These are phyloP conservation scores for Microdon myrmicae DNA, from an alignment of 2,888 invertebrate genomes.

Conservation along the genomic window DNA sequence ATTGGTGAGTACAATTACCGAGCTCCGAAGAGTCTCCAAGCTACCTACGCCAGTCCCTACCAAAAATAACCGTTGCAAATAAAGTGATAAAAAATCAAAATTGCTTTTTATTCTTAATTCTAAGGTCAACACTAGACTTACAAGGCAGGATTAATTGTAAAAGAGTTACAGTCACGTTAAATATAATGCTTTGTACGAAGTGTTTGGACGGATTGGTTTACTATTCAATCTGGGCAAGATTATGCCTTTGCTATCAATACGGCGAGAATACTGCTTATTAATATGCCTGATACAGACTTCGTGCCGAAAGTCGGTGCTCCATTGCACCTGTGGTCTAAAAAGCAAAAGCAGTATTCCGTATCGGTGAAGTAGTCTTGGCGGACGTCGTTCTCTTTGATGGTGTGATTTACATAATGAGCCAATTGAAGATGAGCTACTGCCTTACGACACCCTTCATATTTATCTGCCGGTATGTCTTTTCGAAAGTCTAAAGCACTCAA, in stretches of 20 bases:
- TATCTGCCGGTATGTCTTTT: slow-evolving; percentile 90
- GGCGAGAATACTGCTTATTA: not conserved
- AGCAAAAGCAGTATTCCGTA: slow-evolving; percentile 90
- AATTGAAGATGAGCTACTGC: slow-evolving; percentile 82
- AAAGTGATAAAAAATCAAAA: slow-evolving; percentile 11
- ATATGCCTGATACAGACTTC: slow-evolving; percentile 8
- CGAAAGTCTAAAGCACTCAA: slow-evolving; percentile 82
- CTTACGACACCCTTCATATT: slow-evolving; percentile 88
- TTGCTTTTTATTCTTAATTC: slow-evolving; percentile 9
- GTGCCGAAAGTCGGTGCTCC: slow-evolving; percentile 54
- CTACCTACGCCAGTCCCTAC: too few species aligned
- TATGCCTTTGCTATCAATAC: slow-evolving; percentile 47
- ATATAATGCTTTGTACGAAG: slow-evolving; percentile 47
- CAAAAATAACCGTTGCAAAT: slow-evolving; percentile 13
- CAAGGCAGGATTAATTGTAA: slow-evolving; percentile 15
- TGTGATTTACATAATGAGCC: slow-evolving; percentile 88
- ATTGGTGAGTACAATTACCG: slow-evolving; percentile 77
- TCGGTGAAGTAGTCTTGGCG: slow-evolving; percentile 83
- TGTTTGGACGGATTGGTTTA: slow-evolving; percentile 56
- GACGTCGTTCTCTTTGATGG: slow-evolving; percentile 85
- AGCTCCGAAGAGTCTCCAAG: slow-evolving; percentile 63
- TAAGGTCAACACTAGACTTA: too few species aligned
- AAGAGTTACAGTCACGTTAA: slow-evolving; percentile 29
- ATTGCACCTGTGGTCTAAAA: slow-evolving; percentile 90
- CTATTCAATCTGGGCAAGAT: slow-evolving; percentile 54